Conservation (phyloP, 1,140 invertebrate genomes). For the Drosophila guanche region DNA sequence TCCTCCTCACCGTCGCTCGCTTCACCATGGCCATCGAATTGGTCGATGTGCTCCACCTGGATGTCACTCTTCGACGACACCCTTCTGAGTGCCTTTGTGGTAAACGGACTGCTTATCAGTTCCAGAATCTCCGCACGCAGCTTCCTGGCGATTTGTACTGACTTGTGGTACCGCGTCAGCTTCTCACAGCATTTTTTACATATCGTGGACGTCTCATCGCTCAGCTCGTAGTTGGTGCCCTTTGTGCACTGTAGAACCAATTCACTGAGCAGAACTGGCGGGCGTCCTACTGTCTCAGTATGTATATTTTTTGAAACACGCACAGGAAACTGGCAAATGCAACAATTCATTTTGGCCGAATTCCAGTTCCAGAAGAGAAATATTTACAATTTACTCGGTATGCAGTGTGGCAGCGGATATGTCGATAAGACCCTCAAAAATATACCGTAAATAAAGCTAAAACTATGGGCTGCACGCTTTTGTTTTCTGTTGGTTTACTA, state of each 20-base stretch:
- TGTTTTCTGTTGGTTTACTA: no score
- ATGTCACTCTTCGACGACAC: slow-evolving; percentile 18
- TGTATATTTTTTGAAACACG: slow-evolving; percentile 65
- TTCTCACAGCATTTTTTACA: slow-evolving; percentile 72
- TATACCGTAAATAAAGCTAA: no score
- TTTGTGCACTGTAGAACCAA: slow-evolving; percentile 64
- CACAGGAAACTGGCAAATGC: slow-evolving; percentile 71
- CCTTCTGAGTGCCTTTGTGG: slow-evolving; percentile 50
- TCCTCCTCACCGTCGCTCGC: slow-evolving; percentile 22
- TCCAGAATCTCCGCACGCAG: slow-evolving; percentile 66
- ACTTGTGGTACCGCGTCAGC: slow-evolving; percentile 64
- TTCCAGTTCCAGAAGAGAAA: slow-evolving; percentile 6
- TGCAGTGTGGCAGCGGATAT: no score
- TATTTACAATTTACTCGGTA: slow-evolving; percentile 41
- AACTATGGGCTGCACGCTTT: no score
- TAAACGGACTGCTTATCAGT: slow-evolving; percentile 60
- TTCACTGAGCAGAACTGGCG: slow-evolving; percentile 64
- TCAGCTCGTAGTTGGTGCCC: slow-evolving; percentile 55
- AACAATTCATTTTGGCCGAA: slow-evolving; percentile 61
- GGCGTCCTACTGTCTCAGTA: slow-evolving; percentile 61
- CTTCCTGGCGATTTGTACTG: slow-evolving; percentile 61
- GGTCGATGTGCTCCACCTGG: slow-evolving; percentile 27
- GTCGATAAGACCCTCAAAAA: no score
- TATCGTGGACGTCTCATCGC: slow-evolving; percentile 54
- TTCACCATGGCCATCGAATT: slow-evolving; percentile 43